Conservation (phyloP, 2,113 vertebrate genomes). For the Himantopus leucocephalus region DNA sequence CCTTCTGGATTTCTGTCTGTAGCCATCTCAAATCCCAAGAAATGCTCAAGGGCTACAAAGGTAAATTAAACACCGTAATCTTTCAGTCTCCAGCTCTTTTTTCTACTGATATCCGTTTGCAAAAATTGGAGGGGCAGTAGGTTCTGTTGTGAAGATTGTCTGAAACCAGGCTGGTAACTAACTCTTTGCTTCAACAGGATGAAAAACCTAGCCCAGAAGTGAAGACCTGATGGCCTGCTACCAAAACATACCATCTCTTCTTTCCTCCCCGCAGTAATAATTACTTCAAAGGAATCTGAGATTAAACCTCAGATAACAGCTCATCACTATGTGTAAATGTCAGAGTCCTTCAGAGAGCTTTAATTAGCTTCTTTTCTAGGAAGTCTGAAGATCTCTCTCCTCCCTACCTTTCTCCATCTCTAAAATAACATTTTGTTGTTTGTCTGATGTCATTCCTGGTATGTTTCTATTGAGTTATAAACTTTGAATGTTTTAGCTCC, state of each 20-base stretch:
- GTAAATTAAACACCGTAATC: background rate
- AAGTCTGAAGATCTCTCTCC: background rate
- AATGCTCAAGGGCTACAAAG: background rate
- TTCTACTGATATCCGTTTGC: background rate
- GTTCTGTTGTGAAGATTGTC: background rate
- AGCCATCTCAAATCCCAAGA: background rate
- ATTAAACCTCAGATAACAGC: background rate
- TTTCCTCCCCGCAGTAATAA: background rate
- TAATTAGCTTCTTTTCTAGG: background rate
- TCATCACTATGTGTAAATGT: background rate
- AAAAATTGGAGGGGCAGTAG: background rate
- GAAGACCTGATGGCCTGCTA: background rate
- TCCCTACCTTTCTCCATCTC: background rate
- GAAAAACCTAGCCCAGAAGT: background rate
- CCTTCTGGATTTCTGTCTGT: background rate
- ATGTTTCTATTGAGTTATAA: background rate
- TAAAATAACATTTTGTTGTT: background rate
- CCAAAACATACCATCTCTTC: background rate
- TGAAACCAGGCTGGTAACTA: background rate
- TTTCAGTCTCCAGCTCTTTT: background rate
- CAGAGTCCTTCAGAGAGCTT: background rate
- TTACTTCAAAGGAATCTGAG: background rate
- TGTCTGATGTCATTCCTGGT: background rate
- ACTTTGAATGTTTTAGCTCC: background rate
- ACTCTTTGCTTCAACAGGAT: background rate